Evolutionary conservation across 2,888 invertebrate species (phyloP).

Genomic region (Carcina quercana): DNA sequence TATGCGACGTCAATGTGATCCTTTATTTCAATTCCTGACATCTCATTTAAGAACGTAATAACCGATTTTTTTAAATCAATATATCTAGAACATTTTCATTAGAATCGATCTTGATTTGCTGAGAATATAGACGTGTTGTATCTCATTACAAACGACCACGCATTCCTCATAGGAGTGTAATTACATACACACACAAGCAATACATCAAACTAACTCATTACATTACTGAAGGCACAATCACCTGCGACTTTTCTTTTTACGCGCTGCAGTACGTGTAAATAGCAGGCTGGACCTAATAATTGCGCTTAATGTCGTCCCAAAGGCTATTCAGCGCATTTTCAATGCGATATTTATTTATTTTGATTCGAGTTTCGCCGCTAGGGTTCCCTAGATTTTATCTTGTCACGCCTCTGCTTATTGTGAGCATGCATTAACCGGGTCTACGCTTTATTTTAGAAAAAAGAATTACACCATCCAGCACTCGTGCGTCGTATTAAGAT

Average conservation of each 20-base stretch:
- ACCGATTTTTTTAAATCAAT: too few relatives aligned
- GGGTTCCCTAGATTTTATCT: slow-evolving; percentile 61
- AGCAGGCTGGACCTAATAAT: slow-evolving; percentile 47
- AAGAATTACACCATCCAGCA: slow-evolving; percentile 29
- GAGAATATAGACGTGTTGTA: too few relatives aligned
- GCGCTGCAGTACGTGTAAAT: slow-evolving; percentile 38
- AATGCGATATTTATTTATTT: slow-evolving; percentile 62
- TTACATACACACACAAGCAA: slow-evolving; percentile 40
- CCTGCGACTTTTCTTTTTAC: background rate
- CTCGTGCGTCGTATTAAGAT: slow-evolving; percentile 47
- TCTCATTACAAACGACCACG: slow-evolving; percentile 40
- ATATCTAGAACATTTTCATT: too few relatives aligned
- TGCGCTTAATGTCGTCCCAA: slow-evolving; percentile 59
- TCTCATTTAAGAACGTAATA: too few relatives aligned
- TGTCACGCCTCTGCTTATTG: slow-evolving; percentile 63
- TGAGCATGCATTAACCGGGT: slow-evolving; percentile 45
- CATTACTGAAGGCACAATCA: background rate
- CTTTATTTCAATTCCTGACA: too few relatives aligned
- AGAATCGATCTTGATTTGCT: slow-evolving; percentile 41
- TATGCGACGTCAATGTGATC: too few relatives aligned
- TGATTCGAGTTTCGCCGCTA: slow-evolving; percentile 53
- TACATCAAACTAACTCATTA: slow-evolving; percentile 49
- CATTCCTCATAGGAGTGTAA: slow-evolving; percentile 51
- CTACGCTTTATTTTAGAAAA: slow-evolving; percentile 46
- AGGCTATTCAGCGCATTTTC: slow-evolving; percentile 60